phyloP scores from a whole-genome alignment of 2,797 vertebrate genomes.

The Ctenochaetus hawaiiensis region DNA sequence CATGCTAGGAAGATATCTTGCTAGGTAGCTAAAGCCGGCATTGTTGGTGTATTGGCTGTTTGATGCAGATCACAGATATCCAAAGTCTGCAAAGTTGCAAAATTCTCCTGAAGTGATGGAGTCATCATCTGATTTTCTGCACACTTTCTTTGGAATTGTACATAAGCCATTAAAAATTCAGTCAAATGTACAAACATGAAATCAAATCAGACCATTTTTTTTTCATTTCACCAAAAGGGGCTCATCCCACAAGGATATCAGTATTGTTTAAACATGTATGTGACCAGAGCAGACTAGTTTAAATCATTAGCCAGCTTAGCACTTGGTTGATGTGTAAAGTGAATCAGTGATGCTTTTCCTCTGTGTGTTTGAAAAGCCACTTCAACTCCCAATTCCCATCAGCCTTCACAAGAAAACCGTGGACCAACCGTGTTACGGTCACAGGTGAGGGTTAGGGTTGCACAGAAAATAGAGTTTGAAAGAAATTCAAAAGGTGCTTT shows the following conservation, averaged over 20 bases:
- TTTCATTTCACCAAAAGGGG: constrained; percentile 10
- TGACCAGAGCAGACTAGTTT: neutral
- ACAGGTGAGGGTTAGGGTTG: neutral
- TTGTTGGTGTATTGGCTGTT: neutral
- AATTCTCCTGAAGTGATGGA: neutral
- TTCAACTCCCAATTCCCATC: neutral
- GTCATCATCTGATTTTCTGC: neutral
- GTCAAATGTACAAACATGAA: constrained; percentile 9
- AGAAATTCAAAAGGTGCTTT: too few relatives aligned
- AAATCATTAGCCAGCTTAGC: neutral
- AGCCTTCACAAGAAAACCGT: constrained; percentile 6
- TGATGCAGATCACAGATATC: neutral
- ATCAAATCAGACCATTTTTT: constrained; percentile 16
- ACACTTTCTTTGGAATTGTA: neutral
- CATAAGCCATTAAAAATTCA: constrained; percentile 9
- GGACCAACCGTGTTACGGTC: too few relatives aligned
- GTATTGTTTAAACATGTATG: neutral
- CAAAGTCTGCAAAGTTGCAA: neutral
- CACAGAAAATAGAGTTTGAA: neutral
- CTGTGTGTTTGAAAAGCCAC: neutral
- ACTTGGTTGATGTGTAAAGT: neutral
- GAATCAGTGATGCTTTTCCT: neutral
- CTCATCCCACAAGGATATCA: neutral
- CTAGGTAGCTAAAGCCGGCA: neutral
- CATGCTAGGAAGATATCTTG: neutral